phyloP scores from a whole-genome alignment of 2,113 vertebrate genomes.

The Parus major region DNA sequence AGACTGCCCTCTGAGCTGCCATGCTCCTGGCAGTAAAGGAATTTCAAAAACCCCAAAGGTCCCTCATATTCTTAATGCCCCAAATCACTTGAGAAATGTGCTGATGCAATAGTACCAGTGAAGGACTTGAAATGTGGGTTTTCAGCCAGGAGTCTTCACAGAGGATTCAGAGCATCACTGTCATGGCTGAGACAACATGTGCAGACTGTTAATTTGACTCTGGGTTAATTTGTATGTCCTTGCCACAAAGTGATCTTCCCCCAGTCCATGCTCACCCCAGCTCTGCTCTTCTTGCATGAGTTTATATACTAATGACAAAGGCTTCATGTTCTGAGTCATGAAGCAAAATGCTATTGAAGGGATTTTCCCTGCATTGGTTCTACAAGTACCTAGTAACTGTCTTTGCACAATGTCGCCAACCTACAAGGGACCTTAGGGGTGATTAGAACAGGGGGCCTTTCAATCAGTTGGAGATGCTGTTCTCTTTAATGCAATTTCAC shows the following conservation, averaged over 20 bases:
- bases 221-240: accelerated
- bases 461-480: not conserved
- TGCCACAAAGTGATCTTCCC: not conserved
- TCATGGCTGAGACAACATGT: not conserved
- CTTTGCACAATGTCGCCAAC: not conserved
- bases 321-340: not conserved
- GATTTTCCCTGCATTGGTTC: not conserved
- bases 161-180: not conserved
- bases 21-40: not conserved
- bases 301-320: not conserved
- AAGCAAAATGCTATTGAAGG: not conserved
- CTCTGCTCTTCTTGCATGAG: not conserved
- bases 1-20: not conserved
- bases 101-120: not conserved
- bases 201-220: not conserved
- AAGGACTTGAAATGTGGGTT: not conserved
- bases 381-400: not conserved
- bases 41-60: not conserved
- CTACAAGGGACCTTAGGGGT: not conserved
- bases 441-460: not conserved
- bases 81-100: not conserved
- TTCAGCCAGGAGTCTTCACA: not conserved
- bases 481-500: not conserved
- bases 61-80: not conserved
- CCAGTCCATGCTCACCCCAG: not conserved